Evolutionary conservation across 2,797 vertebrate species (phyloP).

Genomic region (Antennarius maculatus): DNA sequence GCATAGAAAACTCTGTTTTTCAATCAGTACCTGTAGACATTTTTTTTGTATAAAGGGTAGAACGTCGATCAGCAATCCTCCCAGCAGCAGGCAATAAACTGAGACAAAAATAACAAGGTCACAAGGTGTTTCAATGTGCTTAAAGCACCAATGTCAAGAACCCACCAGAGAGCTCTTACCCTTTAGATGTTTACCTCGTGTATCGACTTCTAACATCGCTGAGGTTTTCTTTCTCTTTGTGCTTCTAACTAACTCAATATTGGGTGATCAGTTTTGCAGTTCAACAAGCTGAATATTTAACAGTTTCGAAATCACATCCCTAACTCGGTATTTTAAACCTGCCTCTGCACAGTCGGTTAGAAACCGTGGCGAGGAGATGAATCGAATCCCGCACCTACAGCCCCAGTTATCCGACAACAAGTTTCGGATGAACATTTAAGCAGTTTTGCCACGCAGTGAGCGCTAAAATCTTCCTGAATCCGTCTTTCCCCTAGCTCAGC

Average conservation of each 20-base stretch:
- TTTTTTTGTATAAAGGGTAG: background rate
- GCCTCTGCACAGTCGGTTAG: background rate
- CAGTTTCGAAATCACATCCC: slow-evolving; percentile 16
- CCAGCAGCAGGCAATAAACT: slow-evolving; percentile 43
- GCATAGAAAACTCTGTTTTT: slow-evolving; percentile 13
- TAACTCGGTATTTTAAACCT: slow-evolving; percentile 15
- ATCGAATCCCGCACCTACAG: slow-evolving; percentile 24
- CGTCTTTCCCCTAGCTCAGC: slow-evolving; percentile 9
- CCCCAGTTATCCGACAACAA: background rate
- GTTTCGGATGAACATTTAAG: slow-evolving; percentile 45
- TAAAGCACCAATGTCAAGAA: slow-evolving; percentile 42
- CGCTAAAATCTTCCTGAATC: slow-evolving; percentile 43
- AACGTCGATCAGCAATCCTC: slow-evolving; percentile 27
- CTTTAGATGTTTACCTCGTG: slow-evolving; percentile 32
- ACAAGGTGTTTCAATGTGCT: slow-evolving; percentile 43
- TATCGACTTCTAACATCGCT: slow-evolving; percentile 23
- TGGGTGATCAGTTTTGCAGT: slow-evolving; percentile 6
- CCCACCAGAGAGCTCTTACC: slow-evolving; percentile 29
- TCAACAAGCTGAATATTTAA: slow-evolving; percentile 25
- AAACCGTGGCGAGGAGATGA: slow-evolving; percentile 12
- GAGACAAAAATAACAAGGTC: slow-evolving; percentile 41
- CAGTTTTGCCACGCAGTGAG: slow-evolving; percentile 30
- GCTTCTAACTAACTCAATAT: slow-evolving; percentile 33
- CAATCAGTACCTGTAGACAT: slow-evolving; percentile 13
- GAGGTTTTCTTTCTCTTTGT: slow-evolving; percentile 17